Base-by-base conservation (phyloP, 1,140 invertebrate genomes). In the Akabosia matsudoensis region DNA sequence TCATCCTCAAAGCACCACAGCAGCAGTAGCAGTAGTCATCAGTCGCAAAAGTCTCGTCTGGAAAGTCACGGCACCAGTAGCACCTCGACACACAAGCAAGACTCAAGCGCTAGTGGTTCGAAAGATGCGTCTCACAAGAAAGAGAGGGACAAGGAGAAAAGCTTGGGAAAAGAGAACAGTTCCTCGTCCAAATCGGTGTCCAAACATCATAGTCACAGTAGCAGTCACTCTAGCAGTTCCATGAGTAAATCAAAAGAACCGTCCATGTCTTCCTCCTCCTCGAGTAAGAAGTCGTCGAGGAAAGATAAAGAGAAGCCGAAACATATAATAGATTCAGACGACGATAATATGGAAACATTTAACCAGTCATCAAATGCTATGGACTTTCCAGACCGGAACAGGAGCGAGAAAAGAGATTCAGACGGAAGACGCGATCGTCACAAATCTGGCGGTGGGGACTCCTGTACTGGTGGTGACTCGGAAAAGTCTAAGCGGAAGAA, bases 401-500 rank as follows among this genome's bases (percentile, higher is more conserved):
- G 73, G 72, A 79, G 76, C 30, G 82, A 37, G 64, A 82, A 82
- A 31, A 82, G 76, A 76, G 81, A 82, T 76, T 77, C 73, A 26
- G 77, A 74, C 76, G 74, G 79, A 80, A 76, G 70, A 16, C 73
- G 61, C 34, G n/a, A 70, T 61, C 10, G 76, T 31, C 34, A 33
- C 61, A 26, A 31, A 22, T 33, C 54, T 73, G 52, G 28, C 34
- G 51, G 18, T 61, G 33, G 24, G 22, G 33, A 51, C 26, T 74
- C 61, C 33, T 64, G 24, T 37, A 76, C 26, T 64, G 79, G 61
- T 76, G 72, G 73, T 45, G 64, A 45, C 70, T 73, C 74, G 64
- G 77, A 77, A 82, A 82, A 74, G 84, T 82, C 81, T 3, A 45
- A 45, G 33, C 34, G 84, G 86, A 83, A 84, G 86, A 80, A 85